Base-by-base conservation (phyloP, 2,797 vertebrate species). In the Tapirus indicus region DNA sequence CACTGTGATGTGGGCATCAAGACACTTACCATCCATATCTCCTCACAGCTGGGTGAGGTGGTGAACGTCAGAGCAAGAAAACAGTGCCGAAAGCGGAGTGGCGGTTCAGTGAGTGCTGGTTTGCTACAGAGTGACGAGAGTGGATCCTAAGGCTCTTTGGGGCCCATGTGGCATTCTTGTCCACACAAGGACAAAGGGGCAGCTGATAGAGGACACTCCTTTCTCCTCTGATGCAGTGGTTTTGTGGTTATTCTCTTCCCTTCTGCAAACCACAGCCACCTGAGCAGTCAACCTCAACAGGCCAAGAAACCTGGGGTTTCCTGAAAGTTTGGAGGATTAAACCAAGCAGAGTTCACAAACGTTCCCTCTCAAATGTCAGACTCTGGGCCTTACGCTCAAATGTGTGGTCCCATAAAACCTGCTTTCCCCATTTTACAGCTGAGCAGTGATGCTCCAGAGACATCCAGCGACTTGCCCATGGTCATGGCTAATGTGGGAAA, bases 11-110 rank as follows among this genome's bases (percentile, higher is more conserved):
- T 12, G 56, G 38, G 18, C 7, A 14, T 25, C 7, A 0, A 18
- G 5, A 14, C 35, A 14, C 9, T 54, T 8, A 23, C 41, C 17
- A 32, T 20, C 47, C 52, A 49, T 41, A 21, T 80, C 10, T 6
- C 47, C 79, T 32, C 1, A 2, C 20, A 16, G 3, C 29, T 47
- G 32, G 32, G n/a, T n/a, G 27, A 74, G 27, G 21, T 41, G 44
- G 11, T 32, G 20, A 23, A 21, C 10, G 7, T 29, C 7, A 74
- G 21, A 32, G 27, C 32, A 11, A 23, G n/a, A 44, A 3, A 44
- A 41, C 0, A 1, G 7, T 2, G 1, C 9, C 13, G 1, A 17
- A 7, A 38, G 66, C 10, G 2, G 44, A 41, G 21, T 6, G 25
- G 32, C n/a, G 38, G 5, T 6, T n/a, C 14, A 0, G 16, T 10